Conservation (phyloP, 2,797 vertebrate genomes). For the Cichlasoma orientale region DNA sequence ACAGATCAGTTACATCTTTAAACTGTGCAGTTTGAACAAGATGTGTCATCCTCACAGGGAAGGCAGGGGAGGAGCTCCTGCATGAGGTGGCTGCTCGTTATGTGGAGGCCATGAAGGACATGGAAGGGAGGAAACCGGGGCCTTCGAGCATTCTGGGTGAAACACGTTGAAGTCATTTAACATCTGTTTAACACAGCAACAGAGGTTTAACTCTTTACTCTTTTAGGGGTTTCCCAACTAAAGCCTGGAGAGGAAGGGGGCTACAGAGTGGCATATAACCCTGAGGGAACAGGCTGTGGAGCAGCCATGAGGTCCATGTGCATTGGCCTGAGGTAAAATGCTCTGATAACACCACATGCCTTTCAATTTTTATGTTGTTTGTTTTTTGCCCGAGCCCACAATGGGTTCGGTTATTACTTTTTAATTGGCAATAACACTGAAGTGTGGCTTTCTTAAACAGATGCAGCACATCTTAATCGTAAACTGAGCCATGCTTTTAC, state of each 20-base stretch:
- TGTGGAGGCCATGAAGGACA: conserved; percentile 87
- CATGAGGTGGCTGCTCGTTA: conserved; percentile 79
- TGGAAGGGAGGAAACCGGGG: conserved; percentile 86
- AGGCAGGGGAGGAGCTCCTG: conserved; percentile 73
- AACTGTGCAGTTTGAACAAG: conserved; percentile 15
- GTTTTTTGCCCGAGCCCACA: background rate
- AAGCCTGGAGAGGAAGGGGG: conserved; percentile 80
- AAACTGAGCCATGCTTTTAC: background rate
- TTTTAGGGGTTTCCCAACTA: conserved; percentile 82
- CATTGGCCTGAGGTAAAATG: conserved; percentile 83
- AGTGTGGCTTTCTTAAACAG: background rate
- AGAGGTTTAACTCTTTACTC: background rate
- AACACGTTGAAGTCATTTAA: background rate
- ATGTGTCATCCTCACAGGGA: conserved; percentile 35
- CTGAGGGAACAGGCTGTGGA: conserved; percentile 83
- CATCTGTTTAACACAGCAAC: background rate
- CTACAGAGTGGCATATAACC: conserved; percentile 83
- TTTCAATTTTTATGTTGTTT: background rate
- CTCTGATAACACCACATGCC: background rate
- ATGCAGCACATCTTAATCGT: background rate
- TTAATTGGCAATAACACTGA: background rate
- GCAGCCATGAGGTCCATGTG: conserved; percentile 90
- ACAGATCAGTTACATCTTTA: conserved; percentile 20
- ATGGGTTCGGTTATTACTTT: background rate
- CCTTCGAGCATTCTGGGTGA: conserved; percentile 84